Evolutionary conservation across 2,113 vertebrate genomes (phyloP).

Genomic region (Tauraco erythrolophus): DNA sequence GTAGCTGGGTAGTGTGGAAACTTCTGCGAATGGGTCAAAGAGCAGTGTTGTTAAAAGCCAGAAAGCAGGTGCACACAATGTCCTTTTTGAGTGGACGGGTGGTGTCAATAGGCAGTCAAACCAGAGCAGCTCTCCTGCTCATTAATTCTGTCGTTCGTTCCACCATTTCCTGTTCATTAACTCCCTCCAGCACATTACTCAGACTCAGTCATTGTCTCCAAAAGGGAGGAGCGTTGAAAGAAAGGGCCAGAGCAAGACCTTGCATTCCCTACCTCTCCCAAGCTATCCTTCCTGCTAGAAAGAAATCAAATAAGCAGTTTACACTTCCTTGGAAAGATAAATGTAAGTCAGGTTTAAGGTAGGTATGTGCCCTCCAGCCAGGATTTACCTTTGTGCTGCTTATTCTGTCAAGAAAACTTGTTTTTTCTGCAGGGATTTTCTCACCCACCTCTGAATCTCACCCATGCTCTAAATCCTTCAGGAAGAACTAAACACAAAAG

Average conservation of each 20-base stretch:
- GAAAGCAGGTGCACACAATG: conserved; percentile 56
- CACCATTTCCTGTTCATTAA: conserved; percentile 38
- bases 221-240: conserved; percentile 5
- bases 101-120: neutral
- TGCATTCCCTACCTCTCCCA: neutral
- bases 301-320: conserved; percentile 30
- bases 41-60: conserved; percentile 5
- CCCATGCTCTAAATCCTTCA: neutral
- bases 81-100: neutral
- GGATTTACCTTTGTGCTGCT: conserved; percentile 43
- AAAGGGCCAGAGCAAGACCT: neutral
- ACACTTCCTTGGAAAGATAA: conserved; percentile 23
- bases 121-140: neutral
- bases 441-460: neutral
- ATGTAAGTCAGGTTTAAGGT: conserved; percentile 12
- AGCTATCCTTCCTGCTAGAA: neutral
- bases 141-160: neutral
- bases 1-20: neutral
- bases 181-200: neutral
- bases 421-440: neutral
- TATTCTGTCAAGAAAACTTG: conserved; percentile 14
- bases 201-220: neutral
- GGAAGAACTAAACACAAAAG: neutral
- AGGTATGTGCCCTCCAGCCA: conserved; percentile 54
- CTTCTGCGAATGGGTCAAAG: neutral